phyloP scores from a whole-genome alignment of 2,888 invertebrate species.

The Drosophila neutralis region DNA sequence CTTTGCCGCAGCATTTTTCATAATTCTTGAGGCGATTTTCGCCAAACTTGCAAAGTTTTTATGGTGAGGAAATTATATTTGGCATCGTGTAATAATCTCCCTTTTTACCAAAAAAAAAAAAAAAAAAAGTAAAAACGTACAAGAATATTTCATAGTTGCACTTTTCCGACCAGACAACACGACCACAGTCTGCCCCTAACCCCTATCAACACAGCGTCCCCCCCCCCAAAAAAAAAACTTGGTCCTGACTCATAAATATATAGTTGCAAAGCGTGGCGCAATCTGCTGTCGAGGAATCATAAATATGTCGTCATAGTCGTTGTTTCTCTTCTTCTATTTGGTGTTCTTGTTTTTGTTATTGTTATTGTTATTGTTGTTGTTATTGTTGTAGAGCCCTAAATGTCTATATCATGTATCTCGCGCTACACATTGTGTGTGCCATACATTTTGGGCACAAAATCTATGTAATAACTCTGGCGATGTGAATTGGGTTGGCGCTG shows the following conservation, averaged over 20 bases:
- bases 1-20: slow-evolving; percentile 73
- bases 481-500: slow-evolving; percentile 26
- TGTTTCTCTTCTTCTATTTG: slow-evolving; percentile 9
- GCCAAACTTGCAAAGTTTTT: slow-evolving; percentile 55
- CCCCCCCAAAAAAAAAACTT: slow-evolving; percentile 11
- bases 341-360: slow-evolving; percentile 9
- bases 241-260: slow-evolving; percentile 56
- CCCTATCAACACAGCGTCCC: neutral
- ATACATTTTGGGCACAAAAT: slow-evolving; percentile 75
- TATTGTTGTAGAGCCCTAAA: slow-evolving; percentile 29
- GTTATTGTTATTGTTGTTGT: slow-evolving; percentile 6
- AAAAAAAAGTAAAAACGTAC: slow-evolving; percentile 19
- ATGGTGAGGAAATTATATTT: slow-evolving; percentile 68
- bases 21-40: slow-evolving; percentile 73
- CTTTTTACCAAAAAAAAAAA: slow-evolving; percentile 50
- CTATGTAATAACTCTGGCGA: slow-evolving; percentile 66
- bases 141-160: slow-evolving; percentile 77
- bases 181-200: neutral
- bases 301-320: slow-evolving; percentile 71
- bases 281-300: slow-evolving; percentile 54
- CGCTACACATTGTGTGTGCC: slow-evolving; percentile 33
- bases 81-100: slow-evolving; percentile 74
- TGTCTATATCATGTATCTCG: slow-evolving; percentile 66
- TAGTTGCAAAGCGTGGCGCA: slow-evolving; percentile 48
- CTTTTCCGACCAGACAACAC: slow-evolving; percentile 49